Percentiles rank a stretch among this genome's conserved stretches.
Evolutionary conservation across 37 sponge, comb jelly and placozoan genomes (phyloP).

Genomic region (Axinella damicornis): DNA sequence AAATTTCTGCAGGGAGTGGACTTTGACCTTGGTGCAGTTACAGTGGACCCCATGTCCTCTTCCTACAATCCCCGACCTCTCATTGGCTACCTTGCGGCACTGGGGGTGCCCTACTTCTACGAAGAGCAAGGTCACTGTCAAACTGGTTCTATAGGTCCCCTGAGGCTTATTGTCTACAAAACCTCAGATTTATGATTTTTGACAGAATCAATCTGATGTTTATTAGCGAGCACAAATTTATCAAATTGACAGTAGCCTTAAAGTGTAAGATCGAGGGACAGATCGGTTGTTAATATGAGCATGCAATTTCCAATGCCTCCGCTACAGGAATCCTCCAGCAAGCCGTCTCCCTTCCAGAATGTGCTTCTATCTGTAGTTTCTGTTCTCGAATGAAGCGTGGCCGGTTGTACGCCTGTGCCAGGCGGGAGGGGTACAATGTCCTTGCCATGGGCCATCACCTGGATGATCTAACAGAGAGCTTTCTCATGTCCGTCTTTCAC

Average conservation of each 20-base stretch:
- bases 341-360: constrained; percentile 66
- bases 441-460: constrained; percentile 94
- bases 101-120: constrained; percentile 87
- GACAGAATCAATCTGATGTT: too few relatives aligned
- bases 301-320: background rate
- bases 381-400: constrained; percentile 97
- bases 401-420: constrained; percentile 80
- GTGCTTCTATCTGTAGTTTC: constrained; percentile 90
- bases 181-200: too few relatives aligned
- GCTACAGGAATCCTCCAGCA: constrained; percentile 80
- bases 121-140: constrained; percentile 80
- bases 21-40: constrained; percentile 89
- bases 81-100: constrained; percentile 78
- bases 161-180: too few relatives aligned
- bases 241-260: too few relatives aligned
- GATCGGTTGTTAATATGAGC: too few relatives aligned
- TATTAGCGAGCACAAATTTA: too few relatives aligned
- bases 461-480: constrained; percentile 95
- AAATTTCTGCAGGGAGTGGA: constrained; percentile 53
- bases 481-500: constrained; percentile 93
- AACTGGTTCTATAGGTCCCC: background rate
- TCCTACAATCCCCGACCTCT: constrained; percentile 93
- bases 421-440: constrained; percentile 91
- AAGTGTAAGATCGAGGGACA: too few relatives aligned
- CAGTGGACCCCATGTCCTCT: constrained; percentile 86